Evolutionary conservation across 64 coral and sea anemone species (phyloP), one percentile per base, ranked within the genome.

Genomic region (Acropora yongei): DNA sequence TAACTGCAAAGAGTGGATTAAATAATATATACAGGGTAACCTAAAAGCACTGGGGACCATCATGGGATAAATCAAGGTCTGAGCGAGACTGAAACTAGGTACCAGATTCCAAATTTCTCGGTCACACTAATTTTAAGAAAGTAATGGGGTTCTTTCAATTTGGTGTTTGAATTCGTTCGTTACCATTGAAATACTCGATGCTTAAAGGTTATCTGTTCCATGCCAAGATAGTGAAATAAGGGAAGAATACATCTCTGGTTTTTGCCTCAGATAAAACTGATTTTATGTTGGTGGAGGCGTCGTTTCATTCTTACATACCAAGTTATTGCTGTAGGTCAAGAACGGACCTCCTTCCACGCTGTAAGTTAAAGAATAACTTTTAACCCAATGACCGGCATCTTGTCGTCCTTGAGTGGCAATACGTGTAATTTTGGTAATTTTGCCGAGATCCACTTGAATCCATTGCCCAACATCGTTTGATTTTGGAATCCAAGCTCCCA

Each of bases 381-480:
- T 99, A 6, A 96, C 85, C 97, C 97, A 99, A 14, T 96, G 97
- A n/a, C 72, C 88, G 1, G 84, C 89, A 71, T 91, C 94, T 69
- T 92, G 77, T 41, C 97, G 77, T 18, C 97, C 95, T 48, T 94
- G 92, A 6, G 89, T 97, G 11, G 92, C 95, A 30, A 97, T 44
- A 12, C 92, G 88, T 43, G 86, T 97, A 47, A 97, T 75, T 57
- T 91, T 90, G 67, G 92, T 83, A 57, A 78, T 60, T 13, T 86
- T 67, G 49, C 90, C 95, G 19, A 97, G 74, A 85, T 97, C 88
- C 6, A 91, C 84, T 84, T 97, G 57, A 51, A 97, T 71, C 88
- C 89, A 97, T 61, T 97, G 95, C 3, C 82, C 83, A 12, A 50
- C 46, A 74, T 97, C 93, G 18, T 94, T 79, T 2, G 68, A 41